Base-by-base conservation (phyloP, 2,113 vertebrate species). In the Aramus guarauna region DNA sequence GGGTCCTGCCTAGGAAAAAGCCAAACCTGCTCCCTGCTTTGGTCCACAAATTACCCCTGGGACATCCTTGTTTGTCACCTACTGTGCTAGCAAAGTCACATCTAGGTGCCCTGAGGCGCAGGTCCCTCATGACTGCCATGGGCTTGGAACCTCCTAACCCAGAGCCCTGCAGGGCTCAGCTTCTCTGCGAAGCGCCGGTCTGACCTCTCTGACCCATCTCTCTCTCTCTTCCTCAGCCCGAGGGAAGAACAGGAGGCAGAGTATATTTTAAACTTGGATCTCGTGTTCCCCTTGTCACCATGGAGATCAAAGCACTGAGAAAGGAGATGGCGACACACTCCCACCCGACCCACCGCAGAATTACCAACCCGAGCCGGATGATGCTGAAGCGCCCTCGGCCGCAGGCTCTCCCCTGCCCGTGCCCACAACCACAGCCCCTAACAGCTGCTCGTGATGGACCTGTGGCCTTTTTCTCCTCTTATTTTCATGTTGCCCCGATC, bases 201-300 rank as follows among this genome's bases (percentile, higher is more conserved):
- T 5, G 48, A 37, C 39, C 71, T 12, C 79, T 14, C 72, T 34
- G 45, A 76, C 64, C 88, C 58, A 26, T 37, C 50, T 53, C 74
- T 23, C 67, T 78, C 72, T 85, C 55, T 67, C 36, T 41, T 64
- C 60, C 66, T 60, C 96, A 99, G 99, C 98, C 95, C 99, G 99
- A 95, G 99, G 99, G 87, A 99, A 99, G 97, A 99, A 97, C 98
- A 98, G 99, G 87, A 97, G 99, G 81, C 99, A 99, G 96, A 99
- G 99, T 92, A 99, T 99, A 98, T 99, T 99, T 98, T 99, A 98
- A 97, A 97, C 73, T 4, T 6, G 69, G 78, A 76, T 81, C 59
- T 85, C 36, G 1, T 2, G 2, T 17, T 91, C 83, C 58, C 79
- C 56, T 34, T 30, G 90, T 93, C 80, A 55, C 90, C 79, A 59